phyloP scores from a whole-genome alignment of 2,888 invertebrate genomes.

The Dicranocentrus wangi region DNA sequence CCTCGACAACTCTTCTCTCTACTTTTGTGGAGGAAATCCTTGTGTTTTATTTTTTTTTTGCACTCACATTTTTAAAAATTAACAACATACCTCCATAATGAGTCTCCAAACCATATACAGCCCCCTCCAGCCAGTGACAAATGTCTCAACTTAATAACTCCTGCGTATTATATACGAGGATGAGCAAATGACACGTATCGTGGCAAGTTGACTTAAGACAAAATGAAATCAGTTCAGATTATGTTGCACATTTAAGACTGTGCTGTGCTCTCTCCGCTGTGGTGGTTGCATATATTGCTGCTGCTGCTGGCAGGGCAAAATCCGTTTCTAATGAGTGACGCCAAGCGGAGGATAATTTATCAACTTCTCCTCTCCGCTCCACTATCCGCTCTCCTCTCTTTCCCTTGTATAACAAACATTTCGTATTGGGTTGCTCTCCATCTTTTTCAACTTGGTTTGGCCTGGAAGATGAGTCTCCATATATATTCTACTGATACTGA shows the following conservation, averaged over 20 bases:
- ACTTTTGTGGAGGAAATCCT: background rate
- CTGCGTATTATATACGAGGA: conserved; percentile 22
- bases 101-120: conserved; percentile 7
- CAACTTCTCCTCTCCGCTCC: conserved; percentile 48
- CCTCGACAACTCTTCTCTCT: background rate
- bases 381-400: background rate
- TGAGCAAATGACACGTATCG: conserved; percentile 60
- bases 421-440: background rate
- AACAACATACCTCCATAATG: conserved; percentile 55
- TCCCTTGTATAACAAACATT: background rate
- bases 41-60: conserved; percentile 25
- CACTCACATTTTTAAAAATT: conserved; percentile 50
- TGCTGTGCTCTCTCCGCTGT: conserved; percentile 34
- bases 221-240: conserved; percentile 52
- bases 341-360: conserved; percentile 73
- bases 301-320: conserved; percentile 71
- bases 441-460: too few species aligned
- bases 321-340: conserved; percentile 73
- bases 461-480: too few species aligned
- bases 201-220: conserved; percentile 51
- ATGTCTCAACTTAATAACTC: conserved; percentile 43
- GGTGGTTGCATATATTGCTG: conserved; percentile 34
- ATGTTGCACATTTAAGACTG: background rate
- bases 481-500: too few species aligned
- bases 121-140: conserved; percentile 39